phyloP scores from a whole-genome alignment of 2,888 invertebrate species.

The Trissoscelio sp. region DNA sequence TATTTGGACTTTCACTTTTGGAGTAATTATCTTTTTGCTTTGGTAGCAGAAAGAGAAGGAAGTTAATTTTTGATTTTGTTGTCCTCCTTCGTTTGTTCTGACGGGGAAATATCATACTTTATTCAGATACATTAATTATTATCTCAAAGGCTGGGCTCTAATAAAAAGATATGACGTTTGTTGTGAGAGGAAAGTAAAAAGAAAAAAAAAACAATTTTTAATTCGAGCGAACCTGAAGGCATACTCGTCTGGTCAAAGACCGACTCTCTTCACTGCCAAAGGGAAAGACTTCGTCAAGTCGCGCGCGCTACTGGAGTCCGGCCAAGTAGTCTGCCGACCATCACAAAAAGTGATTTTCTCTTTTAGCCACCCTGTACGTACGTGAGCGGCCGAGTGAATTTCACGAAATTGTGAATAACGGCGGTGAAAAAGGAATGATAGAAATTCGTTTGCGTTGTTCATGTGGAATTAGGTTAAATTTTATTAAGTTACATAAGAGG shows the following conservation, averaged over 20 bases:
- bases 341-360: conserved; percentile 70
- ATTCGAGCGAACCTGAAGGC: conserved; percentile 62
- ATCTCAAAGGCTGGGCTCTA: background rate
- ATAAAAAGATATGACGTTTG: conserved; percentile 42
- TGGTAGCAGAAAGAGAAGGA: no score
- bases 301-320: conserved; percentile 68
- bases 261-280: conserved; percentile 61
- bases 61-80: background rate
- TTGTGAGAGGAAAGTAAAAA: conserved; percentile 4
- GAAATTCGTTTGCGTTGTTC: conserved; percentile 17
- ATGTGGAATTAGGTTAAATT: conserved; percentile 16
- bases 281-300: conserved; percentile 58
- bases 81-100: background rate
- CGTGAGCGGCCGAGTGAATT: conserved; percentile 70
- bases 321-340: conserved; percentile 71
- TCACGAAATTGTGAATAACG: conserved; percentile 45
- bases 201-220: conserved; percentile 52
- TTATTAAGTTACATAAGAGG: no score
- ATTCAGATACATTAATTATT: conserved; percentile 30
- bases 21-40: no score
- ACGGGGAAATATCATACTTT: conserved; percentile 20
- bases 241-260: conserved; percentile 70
- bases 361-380: conserved; percentile 60
- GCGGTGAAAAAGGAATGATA: conserved; percentile 6
- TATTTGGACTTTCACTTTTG: no score